These are phyloP conservation scores for Semotilus atromaculatus DNA, from an alignment of 2,797 vertebrate genomes.

Conservation along the genomic window DNA sequence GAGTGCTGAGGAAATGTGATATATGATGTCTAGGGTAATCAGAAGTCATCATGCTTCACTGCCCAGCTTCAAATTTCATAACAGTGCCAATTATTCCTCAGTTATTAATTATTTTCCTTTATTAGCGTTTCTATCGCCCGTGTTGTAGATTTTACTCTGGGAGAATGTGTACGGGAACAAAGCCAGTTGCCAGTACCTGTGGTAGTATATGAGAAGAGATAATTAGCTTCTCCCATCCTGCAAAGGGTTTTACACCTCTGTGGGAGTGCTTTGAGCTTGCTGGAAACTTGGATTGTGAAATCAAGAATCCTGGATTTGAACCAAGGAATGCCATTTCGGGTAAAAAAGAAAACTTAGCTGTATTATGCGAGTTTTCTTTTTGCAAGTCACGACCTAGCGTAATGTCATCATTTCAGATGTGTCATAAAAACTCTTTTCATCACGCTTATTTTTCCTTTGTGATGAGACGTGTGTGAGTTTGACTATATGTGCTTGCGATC, in stretches of 20 bases:
- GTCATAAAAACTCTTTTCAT: conserved; percentile 18
- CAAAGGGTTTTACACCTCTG: conserved; percentile 24
- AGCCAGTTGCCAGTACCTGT: not conserved
- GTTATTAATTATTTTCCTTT: conserved; percentile 51
- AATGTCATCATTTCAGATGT: conserved; percentile 29
- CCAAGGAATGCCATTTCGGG: not conserved
- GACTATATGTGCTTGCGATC: conserved; percentile 45
- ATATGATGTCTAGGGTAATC: conserved; percentile 44
- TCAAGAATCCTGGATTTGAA: not conserved
- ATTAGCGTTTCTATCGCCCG: conserved; percentile 17
- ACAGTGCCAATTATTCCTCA: conserved; percentile 39
- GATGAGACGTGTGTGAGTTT: conserved; percentile 7
- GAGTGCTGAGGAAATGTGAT: conserved; percentile 48
- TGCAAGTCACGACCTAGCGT: conserved; percentile 9
- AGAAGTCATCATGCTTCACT: conserved; percentile 39
- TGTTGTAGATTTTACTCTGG: conserved; percentile 19
- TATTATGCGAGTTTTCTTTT: not conserved
- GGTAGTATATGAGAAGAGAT: conserved; percentile 11
- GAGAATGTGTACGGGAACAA: not conserved
- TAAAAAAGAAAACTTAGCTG: not conserved
- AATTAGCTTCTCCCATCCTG: conserved; percentile 35
- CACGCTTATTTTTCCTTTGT: conserved; percentile 19
- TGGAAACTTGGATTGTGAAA: conserved; percentile 23
- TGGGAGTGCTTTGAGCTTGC: not conserved
- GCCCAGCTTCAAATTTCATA: conserved; percentile 29